A percentile compares a stretch with the other conserved stretches of the same genome.
Evolutionary conservation across 2,113 vertebrate genomes (phyloP).

Genomic region (Capreolus pygargus): DNA sequence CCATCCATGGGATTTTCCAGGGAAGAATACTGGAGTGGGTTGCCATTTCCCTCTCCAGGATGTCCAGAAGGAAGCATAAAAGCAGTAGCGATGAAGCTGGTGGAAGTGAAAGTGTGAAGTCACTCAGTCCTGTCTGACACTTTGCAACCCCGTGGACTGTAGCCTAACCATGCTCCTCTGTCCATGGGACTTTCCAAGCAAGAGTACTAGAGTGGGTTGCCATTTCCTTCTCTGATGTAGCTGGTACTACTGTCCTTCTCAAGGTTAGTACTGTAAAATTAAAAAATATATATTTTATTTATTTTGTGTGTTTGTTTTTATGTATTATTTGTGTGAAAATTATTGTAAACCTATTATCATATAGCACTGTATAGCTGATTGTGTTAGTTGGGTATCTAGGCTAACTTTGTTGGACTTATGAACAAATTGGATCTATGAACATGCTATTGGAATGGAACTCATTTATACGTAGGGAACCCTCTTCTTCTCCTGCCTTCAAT

Average conservation of each 20-base stretch:
- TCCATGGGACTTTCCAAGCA: too few species aligned
- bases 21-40: background rate
- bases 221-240: background rate
- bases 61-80: background rate
- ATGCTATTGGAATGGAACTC: background rate
- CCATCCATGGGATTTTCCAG: background rate
- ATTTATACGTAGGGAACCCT: background rate
- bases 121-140: too few species aligned
- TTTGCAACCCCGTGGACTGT: too few species aligned
- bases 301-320: background rate
- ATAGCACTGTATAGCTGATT: background rate
- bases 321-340: background rate
- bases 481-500: too few species aligned
- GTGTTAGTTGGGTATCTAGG: background rate
- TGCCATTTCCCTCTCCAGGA: background rate
- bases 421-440: background rate
- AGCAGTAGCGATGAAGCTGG: background rate
- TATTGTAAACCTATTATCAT: background rate
- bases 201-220: too few species aligned
- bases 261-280: background rate
- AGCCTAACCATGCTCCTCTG: too few species aligned
- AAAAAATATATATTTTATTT: background rate
- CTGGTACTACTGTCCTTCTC: background rate
- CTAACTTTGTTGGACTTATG: background rate
- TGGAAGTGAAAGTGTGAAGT: too few species aligned